Evolutionary conservation across 1,140 invertebrate species (phyloP).

Genomic region (Coenobita brevimanus): DNA sequence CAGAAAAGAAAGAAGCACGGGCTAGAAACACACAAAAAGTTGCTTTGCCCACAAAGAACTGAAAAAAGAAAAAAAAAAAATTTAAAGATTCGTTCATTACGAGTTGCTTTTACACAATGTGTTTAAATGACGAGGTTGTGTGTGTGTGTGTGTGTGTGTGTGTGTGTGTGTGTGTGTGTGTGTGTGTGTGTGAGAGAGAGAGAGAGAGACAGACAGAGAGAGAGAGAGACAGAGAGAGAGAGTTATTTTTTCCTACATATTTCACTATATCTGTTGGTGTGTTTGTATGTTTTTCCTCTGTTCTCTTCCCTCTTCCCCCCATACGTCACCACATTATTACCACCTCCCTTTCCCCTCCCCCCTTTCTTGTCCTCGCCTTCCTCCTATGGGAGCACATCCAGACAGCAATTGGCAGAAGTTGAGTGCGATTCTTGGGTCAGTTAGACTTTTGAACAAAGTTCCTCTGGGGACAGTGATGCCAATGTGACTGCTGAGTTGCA

Average conservation of each 20-base stretch:
- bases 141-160: background rate
- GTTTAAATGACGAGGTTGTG: background rate
- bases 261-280: background rate
- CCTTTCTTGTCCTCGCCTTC: background rate
- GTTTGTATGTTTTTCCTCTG: background rate
- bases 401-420: too few relatives aligned
- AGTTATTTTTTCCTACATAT: too few relatives aligned
- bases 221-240: background rate
- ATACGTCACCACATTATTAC: background rate
- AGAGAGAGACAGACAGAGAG: background rate
- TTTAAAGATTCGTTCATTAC: too few relatives aligned
- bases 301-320: background rate
- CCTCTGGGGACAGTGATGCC: too few relatives aligned
- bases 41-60: too few relatives aligned
- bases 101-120: too few relatives aligned
- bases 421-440: too few relatives aligned
- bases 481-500: too few relatives aligned
- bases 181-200: conserved; percentile 2
- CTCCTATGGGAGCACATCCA: background rate
- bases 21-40: too few relatives aligned
- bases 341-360: background rate
- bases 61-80: too few relatives aligned
- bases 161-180: background rate
- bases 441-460: too few relatives aligned
- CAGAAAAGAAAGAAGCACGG: too few relatives aligned